A percentile compares a stretch with the other conserved stretches of the same genome.
Conservation (phyloP, 2,113 vertebrate genomes). For the Stomatorhinus ivindoensis region DNA sequence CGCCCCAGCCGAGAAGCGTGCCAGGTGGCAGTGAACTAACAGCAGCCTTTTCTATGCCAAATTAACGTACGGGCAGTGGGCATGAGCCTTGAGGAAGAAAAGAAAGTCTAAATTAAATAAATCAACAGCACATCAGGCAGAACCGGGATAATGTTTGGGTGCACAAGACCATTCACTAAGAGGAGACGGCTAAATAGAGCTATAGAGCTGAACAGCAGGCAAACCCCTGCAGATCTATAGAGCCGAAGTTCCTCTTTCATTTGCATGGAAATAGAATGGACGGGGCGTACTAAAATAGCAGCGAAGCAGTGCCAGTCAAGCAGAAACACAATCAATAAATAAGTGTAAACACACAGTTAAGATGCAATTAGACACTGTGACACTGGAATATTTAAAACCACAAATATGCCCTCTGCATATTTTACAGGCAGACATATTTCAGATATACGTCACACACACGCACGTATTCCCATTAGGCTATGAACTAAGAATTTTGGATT, state of each 20-base stretch:
- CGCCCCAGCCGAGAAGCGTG: neutral
- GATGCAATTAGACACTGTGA: neutral
- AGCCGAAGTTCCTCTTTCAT: neutral
- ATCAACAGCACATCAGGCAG: neutral
- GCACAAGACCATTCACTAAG: neutral
- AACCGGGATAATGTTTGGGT: neutral
- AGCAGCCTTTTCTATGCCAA: neutral
- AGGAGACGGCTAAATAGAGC: neutral
- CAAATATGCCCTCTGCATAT: neutral
- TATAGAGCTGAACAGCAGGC: neutral
- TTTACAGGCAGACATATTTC: neutral
- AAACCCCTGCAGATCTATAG: neutral
- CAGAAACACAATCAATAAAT: neutral
- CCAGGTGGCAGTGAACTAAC: neutral
- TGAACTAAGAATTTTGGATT: neutral
- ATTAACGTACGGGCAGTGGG: neutral
- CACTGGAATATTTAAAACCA: neutral
- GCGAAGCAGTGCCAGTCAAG: neutral
- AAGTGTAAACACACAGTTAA: neutral
- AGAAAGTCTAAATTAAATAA: neutral
- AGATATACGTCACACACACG: neutral
- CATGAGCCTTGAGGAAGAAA: neutral
- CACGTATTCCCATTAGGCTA: neutral
- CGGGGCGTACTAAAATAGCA: neutral
- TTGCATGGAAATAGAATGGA: neutral